A percentile compares a stretch with the other conserved stretches of the same genome.
phyloP scores from a whole-genome alignment of 2,113 vertebrate species.

The Seriola aureovittata region DNA sequence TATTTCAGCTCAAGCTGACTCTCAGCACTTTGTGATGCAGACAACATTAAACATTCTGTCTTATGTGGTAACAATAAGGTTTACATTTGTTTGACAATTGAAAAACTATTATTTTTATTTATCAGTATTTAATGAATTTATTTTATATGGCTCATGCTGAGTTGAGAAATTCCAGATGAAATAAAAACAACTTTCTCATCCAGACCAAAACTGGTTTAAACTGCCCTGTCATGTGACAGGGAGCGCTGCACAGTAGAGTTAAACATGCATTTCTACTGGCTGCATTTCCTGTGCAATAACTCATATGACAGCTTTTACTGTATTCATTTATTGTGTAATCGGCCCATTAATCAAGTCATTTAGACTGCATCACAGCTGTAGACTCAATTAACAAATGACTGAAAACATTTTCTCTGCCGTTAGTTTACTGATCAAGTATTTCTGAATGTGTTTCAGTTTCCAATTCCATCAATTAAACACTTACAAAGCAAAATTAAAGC shows the following conservation, averaged over 20 bases:
- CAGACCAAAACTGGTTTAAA: neutral
- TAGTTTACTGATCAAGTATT: neutral
- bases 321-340: neutral
- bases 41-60: neutral
- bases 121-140: neutral
- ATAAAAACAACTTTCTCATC: neutral
- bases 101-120: neutral
- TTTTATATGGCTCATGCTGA: neutral
- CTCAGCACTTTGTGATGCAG: conserved; percentile 15
- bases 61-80: neutral
- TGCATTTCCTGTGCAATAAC: neutral
- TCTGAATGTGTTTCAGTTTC: neutral
- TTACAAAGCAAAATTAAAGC: neutral
- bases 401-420: neutral
- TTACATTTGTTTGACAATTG: neutral
- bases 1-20: conserved; percentile 29
- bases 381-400: neutral
- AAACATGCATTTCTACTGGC: neutral
- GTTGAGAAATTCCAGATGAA: neutral
- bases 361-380: neutral
- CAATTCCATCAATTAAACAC: neutral
- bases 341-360: neutral
- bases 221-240: neutral
- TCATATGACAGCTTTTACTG: neutral
- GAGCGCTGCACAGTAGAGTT: neutral